A percentile compares a stretch with the other conserved stretches of the same genome.
phyloP scores from a whole-genome alignment of 2,888 invertebrate species.

The Tanypteryx hageni region DNA sequence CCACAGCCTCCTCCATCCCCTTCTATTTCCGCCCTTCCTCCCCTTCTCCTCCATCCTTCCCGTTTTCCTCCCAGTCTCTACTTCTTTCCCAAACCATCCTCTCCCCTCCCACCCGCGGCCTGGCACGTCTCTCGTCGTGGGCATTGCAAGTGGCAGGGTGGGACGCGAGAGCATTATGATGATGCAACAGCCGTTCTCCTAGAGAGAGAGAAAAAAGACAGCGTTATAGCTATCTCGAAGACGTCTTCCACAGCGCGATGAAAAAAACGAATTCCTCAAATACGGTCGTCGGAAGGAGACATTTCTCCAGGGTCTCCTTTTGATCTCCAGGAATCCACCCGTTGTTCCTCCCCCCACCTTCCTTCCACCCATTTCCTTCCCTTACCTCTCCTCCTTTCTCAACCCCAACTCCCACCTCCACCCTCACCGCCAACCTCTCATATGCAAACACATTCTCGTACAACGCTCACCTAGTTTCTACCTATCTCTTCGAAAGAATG shows the following conservation, averaged over 20 bases:
- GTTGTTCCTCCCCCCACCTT: neutral
- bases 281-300: constrained; percentile 1
- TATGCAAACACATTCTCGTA: constrained; percentile 7
- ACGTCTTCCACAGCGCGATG: constrained; percentile 8
- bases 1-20: neutral
- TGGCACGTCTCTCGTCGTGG: too few species aligned
- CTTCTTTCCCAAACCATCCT: too few species aligned
- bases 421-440: neutral
- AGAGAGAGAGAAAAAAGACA: neutral
- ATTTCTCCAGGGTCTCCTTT: constrained; percentile 55
- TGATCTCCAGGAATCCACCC: constrained; percentile 38
- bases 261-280: constrained; percentile 31
- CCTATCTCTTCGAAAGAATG: neutral
- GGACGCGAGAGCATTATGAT: neutral
- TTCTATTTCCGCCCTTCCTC: too few species aligned
- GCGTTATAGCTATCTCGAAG: constrained; percentile 10
- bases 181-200: neutral
- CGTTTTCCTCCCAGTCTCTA: too few species aligned
- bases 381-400: too few species aligned
- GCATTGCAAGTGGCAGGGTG: too few species aligned
- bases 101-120: too few species aligned
- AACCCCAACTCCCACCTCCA: neutral
- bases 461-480: constrained; percentile 40
- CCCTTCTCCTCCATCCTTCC: too few species aligned
- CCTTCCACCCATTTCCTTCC: neutral